phyloP scores from a whole-genome alignment of 2,888 invertebrate genomes.

The Flexamia atlantica region DNA sequence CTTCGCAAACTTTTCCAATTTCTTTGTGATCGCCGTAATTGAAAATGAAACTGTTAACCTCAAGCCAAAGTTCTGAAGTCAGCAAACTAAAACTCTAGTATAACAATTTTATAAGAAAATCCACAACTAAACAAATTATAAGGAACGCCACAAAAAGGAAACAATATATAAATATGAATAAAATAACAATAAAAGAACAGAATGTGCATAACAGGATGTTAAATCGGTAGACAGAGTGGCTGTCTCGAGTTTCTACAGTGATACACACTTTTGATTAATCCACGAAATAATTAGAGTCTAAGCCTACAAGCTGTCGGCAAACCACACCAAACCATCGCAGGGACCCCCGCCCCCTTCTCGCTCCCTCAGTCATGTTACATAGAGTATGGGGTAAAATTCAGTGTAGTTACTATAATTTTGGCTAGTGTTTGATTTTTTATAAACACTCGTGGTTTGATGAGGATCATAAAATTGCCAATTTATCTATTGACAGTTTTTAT shows the following conservation, averaged over 20 bases:
- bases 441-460: too few species aligned
- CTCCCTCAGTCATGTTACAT: background rate
- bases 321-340: slow-evolving; percentile 66
- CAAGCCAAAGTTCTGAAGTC: slow-evolving; percentile 52
- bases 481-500: too few species aligned
- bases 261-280: slow-evolving; percentile 54
- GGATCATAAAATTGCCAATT: too few species aligned
- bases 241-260: slow-evolving; percentile 41
- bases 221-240: slow-evolving; percentile 31
- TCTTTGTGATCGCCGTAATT: too few species aligned
- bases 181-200: slow-evolving; percentile 51
- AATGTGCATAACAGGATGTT: slow-evolving; percentile 55
- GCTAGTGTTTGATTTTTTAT: too few species aligned
- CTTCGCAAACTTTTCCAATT: too few species aligned
- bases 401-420: too few species aligned
- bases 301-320: slow-evolving; percentile 67
- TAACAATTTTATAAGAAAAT: slow-evolving; percentile 49
- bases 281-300: slow-evolving; percentile 65
- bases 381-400: too few species aligned
- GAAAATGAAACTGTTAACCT: slow-evolving; percentile 27
- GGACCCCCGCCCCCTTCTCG: slow-evolving; percentile 10
- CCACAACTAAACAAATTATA: slow-evolving; percentile 60
- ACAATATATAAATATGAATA: slow-evolving; percentile 58
- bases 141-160: slow-evolving; percentile 60
- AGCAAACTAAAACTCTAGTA: slow-evolving; percentile 54